Base-by-base conservation (phyloP, 2,797 vertebrate genomes). In the Staurois parvus region DNA sequence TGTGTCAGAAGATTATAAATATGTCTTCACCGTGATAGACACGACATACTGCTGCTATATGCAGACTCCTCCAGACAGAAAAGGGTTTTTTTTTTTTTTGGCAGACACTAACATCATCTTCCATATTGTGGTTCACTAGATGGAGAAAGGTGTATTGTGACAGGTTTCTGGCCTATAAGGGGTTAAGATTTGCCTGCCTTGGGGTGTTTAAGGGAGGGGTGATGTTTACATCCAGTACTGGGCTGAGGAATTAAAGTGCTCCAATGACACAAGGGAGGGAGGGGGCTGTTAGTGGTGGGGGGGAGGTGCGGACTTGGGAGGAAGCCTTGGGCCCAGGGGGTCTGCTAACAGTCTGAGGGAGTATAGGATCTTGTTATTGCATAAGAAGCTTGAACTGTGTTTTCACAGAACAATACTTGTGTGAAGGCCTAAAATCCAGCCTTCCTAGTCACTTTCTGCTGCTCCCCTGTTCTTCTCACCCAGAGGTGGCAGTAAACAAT, bases 171-270 rank as follows among this genome's bases (percentile, higher is more conserved):
- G 78, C 64, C n/a, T 13, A 2, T 0, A 29, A 81, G 32, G 32
- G 84, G 79, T 85, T 85, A 85, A 81, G 70, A 52, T 30, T 32
- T 24, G 79, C 37, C 79, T 72, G 73, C 72, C 34, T 67, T 56
- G 21, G 62, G 82, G 48, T 66, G 69, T 32, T 29, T 48, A 67
- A 45, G 74, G 78, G 79, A 80, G 80, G 80, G 56, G 37, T 68
- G 75, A 86, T 86, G 85, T 86, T 86, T 86, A 86, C 85, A 86
- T 83, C 79, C 69, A 72, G 72, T n/a, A 77, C 66, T 81, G 85
- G 67, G 75, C 70, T 48, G 74, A 83, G 75, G 75, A 83, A 83
- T 80, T 73, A 79, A 66, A 86, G 85, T 28, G 40, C 73, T 45
- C 72, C 70, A 42, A 45, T 64, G 85, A 86, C 66, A 85, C 72